Conservation (phyloP, 1,140 invertebrate species). For the Brachionus calyciflorus region DNA sequence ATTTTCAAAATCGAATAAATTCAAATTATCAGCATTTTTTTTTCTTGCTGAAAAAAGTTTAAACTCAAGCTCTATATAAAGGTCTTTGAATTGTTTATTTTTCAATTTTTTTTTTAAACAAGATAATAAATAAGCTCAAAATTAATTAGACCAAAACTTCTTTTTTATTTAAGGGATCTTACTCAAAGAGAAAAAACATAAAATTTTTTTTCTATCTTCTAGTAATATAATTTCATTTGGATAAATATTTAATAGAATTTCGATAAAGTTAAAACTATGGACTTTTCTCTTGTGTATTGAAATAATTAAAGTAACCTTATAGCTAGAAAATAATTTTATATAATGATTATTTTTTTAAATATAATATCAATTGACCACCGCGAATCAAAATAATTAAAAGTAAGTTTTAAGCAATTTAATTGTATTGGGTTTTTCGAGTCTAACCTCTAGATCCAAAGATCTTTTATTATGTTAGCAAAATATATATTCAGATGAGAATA, state of each 20-base stretch:
- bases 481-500: too few species aligned
- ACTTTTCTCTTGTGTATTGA: too few species aligned
- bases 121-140: slow-evolving; percentile 20
- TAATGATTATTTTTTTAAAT: slow-evolving; percentile 7
- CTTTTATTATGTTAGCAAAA: too few species aligned
- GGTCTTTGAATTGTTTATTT: slow-evolving; percentile 15
- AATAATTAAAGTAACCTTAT: slow-evolving; percentile 33
- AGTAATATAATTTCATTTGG: background rate
- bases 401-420: background rate
- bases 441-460: background rate
- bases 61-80: slow-evolving; percentile 1
- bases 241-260: too few species aligned
- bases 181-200: too few species aligned
- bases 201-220: too few species aligned
- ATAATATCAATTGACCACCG: too few species aligned
- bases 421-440: background rate
- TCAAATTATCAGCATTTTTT: too few species aligned
- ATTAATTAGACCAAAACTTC: slow-evolving; percentile 25
- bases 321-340: slow-evolving; percentile 28
- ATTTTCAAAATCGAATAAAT: background rate
- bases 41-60: background rate
- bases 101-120: slow-evolving; percentile 30
- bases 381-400: too few species aligned
- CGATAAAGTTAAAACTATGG: too few species aligned
- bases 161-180: too few species aligned